Conservation (phyloP, 2,797 vertebrate genomes). For the Syngnathus acus region DNA sequence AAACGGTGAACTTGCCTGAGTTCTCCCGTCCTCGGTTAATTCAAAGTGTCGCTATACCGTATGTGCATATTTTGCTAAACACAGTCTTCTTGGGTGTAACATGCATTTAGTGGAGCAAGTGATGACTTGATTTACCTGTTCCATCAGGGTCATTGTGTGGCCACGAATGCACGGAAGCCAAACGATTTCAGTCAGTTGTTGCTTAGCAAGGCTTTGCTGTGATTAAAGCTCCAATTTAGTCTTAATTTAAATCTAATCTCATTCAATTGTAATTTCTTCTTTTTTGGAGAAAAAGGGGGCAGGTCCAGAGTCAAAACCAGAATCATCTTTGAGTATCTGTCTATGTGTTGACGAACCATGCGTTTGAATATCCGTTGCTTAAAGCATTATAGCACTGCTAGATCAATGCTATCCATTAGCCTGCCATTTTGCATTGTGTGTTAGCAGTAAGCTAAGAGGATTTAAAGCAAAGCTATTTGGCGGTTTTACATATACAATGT, state of each 20-base stretch:
- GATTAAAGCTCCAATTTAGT: neutral
- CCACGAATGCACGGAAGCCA: neutral
- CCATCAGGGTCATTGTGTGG: neutral
- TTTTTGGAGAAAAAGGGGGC: too few relatives aligned
- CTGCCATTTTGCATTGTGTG: too few relatives aligned
- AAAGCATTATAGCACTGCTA: too few relatives aligned
- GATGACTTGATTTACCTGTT: neutral
- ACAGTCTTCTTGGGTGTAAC: neutral
- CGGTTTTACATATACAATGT: too few relatives aligned
- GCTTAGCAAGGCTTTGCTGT: neutral
- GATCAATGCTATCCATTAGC: too few relatives aligned
- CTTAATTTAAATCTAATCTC: neutral
- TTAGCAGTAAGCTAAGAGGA: too few relatives aligned
- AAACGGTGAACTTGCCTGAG: neutral
- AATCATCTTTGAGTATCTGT: too few relatives aligned
- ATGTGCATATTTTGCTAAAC: constrained; percentile 9
- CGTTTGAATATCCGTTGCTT: too few relatives aligned
- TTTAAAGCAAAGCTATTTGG: too few relatives aligned
- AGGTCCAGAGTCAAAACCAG: too few relatives aligned
- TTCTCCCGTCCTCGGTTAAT: neutral
- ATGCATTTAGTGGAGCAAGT: neutral
- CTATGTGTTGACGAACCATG: too few relatives aligned
- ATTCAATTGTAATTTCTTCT: neutral
- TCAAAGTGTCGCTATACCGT: neutral
- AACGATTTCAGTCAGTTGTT: neutral